A percentile compares a stretch with the other conserved stretches of the same genome.
phyloP scores from a whole-genome alignment of 92 coral and sea anemone species.

The Heliopora coerulea region DNA sequence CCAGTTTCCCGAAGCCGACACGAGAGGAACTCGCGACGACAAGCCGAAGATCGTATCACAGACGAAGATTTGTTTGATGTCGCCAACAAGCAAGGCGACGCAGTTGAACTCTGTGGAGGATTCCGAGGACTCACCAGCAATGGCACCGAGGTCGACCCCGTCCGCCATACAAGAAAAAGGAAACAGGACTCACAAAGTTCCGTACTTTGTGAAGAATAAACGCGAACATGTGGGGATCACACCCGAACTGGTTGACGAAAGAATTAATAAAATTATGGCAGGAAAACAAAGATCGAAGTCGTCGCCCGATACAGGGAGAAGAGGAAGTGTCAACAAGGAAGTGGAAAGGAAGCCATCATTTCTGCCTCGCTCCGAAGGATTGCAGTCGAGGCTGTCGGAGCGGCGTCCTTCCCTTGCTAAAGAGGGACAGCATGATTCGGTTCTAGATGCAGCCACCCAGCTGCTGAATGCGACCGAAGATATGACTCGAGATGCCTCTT shows the following conservation, averaged over 20 bases:
- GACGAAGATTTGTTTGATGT: slow-evolving; percentile 33
- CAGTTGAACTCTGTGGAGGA: slow-evolving; percentile 15
- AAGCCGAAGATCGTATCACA: slow-evolving; percentile 36
- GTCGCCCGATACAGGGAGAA: slow-evolving; percentile 28
- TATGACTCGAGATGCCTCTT: slow-evolving; percentile 27
- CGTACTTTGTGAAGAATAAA: slow-evolving; percentile 39
- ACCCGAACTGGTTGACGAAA: slow-evolving; percentile 32
- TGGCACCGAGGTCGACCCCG: slow-evolving; percentile 11
- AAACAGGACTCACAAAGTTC: background rate
- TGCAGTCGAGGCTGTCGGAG: background rate
- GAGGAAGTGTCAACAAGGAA: background rate
- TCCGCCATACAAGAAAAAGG: background rate
- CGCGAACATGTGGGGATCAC: slow-evolving; percentile 30
- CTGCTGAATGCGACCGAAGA: slow-evolving; percentile 65
- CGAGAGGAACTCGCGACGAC: slow-evolving; percentile 35
- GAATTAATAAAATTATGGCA: slow-evolving; percentile 23
- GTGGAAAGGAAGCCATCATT: background rate
- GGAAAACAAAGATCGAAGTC: slow-evolving; percentile 30
- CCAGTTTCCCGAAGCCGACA: slow-evolving; percentile 35
- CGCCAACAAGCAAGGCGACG: slow-evolving; percentile 26
- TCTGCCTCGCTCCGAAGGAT: background rate
- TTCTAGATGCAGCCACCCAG: slow-evolving; percentile 78
- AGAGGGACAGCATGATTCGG: slow-evolving; percentile 53
- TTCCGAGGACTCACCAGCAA: slow-evolving; percentile 12
- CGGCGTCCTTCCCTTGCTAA: slow-evolving; percentile 6